A percentile compares a stretch with the other conserved stretches of the same genome.
Evolutionary conservation across 2,888 invertebrate genomes (phyloP).

Genomic region (Archips crataeganus): DNA sequence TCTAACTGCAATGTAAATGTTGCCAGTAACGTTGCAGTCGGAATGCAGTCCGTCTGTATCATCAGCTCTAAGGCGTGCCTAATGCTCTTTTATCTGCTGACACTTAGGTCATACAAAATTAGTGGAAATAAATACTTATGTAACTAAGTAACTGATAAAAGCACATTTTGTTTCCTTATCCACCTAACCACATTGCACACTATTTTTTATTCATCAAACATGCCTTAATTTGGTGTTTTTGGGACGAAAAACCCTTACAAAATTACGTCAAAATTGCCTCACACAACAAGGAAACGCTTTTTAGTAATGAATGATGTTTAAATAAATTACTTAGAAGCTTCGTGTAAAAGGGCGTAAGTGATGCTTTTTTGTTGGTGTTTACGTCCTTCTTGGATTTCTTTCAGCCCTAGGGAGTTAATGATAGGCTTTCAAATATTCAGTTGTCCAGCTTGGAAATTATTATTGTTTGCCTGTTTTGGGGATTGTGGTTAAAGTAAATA

Average conservation of each 20-base stretch:
- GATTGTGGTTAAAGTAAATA: conserved; percentile 21
- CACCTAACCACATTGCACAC: not conserved
- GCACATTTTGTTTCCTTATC: no score
- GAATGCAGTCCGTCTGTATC: no score
- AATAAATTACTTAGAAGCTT: conserved; percentile 54
- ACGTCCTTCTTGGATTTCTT: not conserved
- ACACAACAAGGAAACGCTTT: conserved; percentile 65
- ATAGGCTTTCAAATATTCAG: conserved; percentile 42
- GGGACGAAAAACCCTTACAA: conserved; percentile 1
- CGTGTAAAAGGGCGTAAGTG: conserved; percentile 11
- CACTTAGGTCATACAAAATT: no score
- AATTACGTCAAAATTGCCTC: conserved; percentile 44
- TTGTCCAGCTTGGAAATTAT: conserved; percentile 43
- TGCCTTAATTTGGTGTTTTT: not conserved
- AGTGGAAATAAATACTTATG: no score
- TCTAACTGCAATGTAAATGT: no score
- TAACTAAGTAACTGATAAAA: no score
- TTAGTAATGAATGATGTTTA: conserved; percentile 64
- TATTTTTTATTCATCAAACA: not conserved
- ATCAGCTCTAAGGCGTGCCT: no score
- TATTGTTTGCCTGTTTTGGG: conserved; percentile 31
- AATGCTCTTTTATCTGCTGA: no score
- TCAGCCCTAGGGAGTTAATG: conserved; percentile 25
- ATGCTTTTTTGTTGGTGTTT: conserved; percentile 45
- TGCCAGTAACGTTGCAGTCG: no score